phyloP scores from a whole-genome alignment of 2,797 vertebrate species.

The Spondyliosoma cantharus region DNA sequence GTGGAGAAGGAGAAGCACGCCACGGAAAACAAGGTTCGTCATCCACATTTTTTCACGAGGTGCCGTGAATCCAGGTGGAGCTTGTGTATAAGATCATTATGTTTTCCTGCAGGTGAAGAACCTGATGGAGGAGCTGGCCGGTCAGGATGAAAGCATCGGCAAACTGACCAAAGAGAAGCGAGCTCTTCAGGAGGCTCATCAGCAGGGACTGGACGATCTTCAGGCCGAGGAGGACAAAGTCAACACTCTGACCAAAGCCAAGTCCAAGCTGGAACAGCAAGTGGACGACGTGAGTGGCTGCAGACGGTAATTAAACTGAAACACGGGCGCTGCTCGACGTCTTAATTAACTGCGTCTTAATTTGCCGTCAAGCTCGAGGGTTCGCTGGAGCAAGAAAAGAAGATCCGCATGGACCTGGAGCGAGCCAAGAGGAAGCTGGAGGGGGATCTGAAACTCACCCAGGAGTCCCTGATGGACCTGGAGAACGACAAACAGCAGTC shows the following conservation, averaged over 20 bases:
- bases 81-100: no score
- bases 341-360: not conserved
- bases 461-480: constrained; percentile 86
- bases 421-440: constrained; percentile 88
- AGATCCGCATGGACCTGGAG: constrained; percentile 86
- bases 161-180: constrained; percentile 86
- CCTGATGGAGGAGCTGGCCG: constrained; percentile 85
- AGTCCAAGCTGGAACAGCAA: constrained; percentile 89
- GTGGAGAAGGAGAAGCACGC: constrained; percentile 81
- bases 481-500: constrained; percentile 87
- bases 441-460: constrained; percentile 87
- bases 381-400: constrained; percentile 89
- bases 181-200: constrained; percentile 84
- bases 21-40: constrained; percentile 73
- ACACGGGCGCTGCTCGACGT: not conserved
- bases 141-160: constrained; percentile 83
- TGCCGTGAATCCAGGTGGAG: no score
- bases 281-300: constrained; percentile 86
- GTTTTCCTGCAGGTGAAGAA: constrained; percentile 78
- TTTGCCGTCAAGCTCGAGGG: constrained; percentile 82
- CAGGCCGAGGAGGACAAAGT: constrained; percentile 90
- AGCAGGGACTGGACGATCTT: constrained; percentile 86
- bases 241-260: constrained; percentile 87
- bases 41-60: no score
- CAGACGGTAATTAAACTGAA: not conserved